phyloP scores from a whole-genome alignment of 2,113 vertebrate genomes.

The Lagenorhynchus albirostris region DNA sequence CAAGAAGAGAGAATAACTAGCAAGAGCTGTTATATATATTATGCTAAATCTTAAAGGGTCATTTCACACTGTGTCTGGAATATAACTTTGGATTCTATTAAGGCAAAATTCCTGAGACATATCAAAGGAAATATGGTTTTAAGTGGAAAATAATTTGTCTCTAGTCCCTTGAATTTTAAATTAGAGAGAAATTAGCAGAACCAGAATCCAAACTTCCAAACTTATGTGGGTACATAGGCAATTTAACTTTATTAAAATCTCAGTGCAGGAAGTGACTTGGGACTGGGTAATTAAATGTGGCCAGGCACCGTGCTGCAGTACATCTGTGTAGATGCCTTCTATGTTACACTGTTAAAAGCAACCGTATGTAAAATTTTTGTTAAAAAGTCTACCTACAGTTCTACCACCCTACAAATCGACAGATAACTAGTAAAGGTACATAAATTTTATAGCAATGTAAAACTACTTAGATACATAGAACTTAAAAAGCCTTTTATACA shows the following conservation, averaged over 20 bases:
- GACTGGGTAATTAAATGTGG: neutral
- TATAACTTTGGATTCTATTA: neutral
- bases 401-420: neutral
- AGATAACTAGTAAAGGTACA: neutral
- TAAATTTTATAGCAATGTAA: neutral
- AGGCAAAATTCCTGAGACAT: slow-evolving; percentile 1
- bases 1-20: neutral
- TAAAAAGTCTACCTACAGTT: neutral
- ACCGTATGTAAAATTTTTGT: neutral
- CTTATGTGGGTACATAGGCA: neutral
- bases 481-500: neutral
- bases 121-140: neutral
- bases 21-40: neutral
- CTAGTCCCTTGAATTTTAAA: slow-evolving; percentile 10
- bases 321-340: neutral
- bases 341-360: neutral
- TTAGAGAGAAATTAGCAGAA: slow-evolving; percentile 35
- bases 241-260: slow-evolving; percentile 36
- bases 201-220: neutral
- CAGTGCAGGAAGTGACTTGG: neutral
- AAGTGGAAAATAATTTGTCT: slow-evolving; percentile 29
- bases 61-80: neutral
- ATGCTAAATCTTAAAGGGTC: neutral
- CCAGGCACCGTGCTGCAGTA: neutral
- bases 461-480: neutral